Evolutionary conservation across 2,888 invertebrate species (phyloP).

Genomic region (Nemoura dubitans): DNA sequence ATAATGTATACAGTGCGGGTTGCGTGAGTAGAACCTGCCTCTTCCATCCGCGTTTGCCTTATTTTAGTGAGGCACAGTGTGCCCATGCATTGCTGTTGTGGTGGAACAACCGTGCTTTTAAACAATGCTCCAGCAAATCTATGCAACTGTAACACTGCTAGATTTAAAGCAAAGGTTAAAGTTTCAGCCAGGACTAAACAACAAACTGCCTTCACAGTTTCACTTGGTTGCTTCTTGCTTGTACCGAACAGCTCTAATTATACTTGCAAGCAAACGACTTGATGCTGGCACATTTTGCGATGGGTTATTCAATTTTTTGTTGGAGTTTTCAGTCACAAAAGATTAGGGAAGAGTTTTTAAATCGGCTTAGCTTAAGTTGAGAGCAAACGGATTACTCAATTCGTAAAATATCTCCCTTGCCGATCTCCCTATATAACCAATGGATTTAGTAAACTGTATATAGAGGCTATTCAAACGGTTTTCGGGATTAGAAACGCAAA

Average conservation of each 20-base stretch:
- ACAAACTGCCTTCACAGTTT: neutral
- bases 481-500: neutral
- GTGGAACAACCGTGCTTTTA: neutral
- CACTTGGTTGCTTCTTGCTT: neutral
- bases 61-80: neutral
- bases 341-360: neutral
- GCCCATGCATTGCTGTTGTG: neutral
- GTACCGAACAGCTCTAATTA: neutral
- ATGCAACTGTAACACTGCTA: neutral
- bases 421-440: neutral
- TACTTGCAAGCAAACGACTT: neutral
- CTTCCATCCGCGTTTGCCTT: neutral
- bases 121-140: neutral
- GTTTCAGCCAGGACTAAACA: neutral
- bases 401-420: neutral
- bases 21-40: neutral
- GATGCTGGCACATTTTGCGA: neutral
- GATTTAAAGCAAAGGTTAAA: neutral
- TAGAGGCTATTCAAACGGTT: neutral
- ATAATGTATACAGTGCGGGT: neutral
- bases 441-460: neutral
- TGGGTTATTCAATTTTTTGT: neutral
- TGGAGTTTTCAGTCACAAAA: neutral
- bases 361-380: neutral
- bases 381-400: conserved; percentile 1